A percentile compares a stretch with the other conserved stretches of the same genome.
Conservation (phyloP, 2,888 invertebrate species). For the Lissonota sp. region DNA sequence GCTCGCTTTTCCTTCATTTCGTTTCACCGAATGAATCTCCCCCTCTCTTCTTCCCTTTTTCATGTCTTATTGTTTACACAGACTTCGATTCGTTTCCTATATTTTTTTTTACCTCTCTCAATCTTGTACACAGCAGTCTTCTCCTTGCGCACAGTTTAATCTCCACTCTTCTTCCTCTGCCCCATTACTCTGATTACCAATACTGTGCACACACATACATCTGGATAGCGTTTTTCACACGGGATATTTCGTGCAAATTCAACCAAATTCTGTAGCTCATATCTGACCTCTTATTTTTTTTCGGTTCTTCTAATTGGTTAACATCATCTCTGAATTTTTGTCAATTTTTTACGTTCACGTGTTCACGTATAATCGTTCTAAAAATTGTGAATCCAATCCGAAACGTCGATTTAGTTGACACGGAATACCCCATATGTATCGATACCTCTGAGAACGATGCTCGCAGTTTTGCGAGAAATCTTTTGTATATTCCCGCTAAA, state of each 20-base stretch:
- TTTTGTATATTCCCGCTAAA: constrained; percentile 1
- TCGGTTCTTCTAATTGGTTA: too few relatives aligned
- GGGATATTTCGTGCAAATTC: too few relatives aligned
- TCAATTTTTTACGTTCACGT: too few relatives aligned
- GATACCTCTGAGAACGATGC: constrained; percentile 9
- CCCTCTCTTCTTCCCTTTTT: constrained; percentile 28
- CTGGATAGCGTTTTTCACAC: background rate
- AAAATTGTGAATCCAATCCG: too few relatives aligned
- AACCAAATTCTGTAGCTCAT: too few relatives aligned
- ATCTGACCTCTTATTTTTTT: too few relatives aligned
- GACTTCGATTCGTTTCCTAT: constrained; percentile 41
- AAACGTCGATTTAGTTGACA: too few relatives aligned
- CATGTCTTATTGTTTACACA: constrained; percentile 50
- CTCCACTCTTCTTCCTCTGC: constrained; percentile 6
- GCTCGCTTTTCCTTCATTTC: constrained; percentile 37
- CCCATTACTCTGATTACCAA: constrained; percentile 50
- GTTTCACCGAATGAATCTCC: constrained; percentile 50
- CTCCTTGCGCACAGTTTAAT: background rate
- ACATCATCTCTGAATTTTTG: too few relatives aligned
- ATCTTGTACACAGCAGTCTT: constrained; percentile 11
- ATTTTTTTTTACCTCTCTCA: constrained; percentile 24
- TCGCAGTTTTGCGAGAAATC: background rate
- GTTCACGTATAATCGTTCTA: too few relatives aligned
- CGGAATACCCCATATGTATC: background rate
- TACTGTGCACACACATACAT: constrained; percentile 1